Percentiles rank a stretch among this genome's conserved stretches.
These are phyloP conservation scores for Circaetus cinerascens DNA, from an alignment of 2,113 vertebrate species.

Conservation along the genomic window DNA sequence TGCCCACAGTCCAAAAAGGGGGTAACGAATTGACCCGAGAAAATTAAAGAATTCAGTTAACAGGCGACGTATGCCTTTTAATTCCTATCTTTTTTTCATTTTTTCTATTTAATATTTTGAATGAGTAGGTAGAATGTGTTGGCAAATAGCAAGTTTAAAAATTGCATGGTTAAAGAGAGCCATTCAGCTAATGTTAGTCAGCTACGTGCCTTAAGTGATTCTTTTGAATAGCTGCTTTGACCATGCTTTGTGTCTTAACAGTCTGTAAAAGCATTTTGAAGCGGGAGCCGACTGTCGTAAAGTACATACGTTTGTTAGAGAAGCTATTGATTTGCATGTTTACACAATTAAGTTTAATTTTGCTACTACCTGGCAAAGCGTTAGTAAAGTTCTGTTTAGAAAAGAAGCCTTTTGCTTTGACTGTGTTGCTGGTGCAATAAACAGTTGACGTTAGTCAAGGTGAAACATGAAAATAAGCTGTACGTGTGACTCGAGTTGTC, in stretches of 20 bases:
- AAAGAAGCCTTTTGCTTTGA: constrained; percentile 53
- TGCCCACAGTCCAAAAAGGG: constrained; percentile 72
- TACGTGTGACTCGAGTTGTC: constrained; percentile 48
- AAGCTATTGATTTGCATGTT: constrained; percentile 73
- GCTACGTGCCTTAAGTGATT: constrained; percentile 34
- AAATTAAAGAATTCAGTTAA: constrained; percentile 74
- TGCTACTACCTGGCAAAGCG: constrained; percentile 42
- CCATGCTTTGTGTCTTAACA: constrained; percentile 67
- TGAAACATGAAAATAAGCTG: constrained; percentile 52
- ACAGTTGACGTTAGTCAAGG: constrained; percentile 54
- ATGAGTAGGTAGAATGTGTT: constrained; percentile 67
- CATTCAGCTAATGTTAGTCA: constrained; percentile 54
- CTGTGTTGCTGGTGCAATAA: constrained; percentile 47
- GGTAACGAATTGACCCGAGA: constrained; percentile 69
- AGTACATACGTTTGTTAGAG: constrained; percentile 31
- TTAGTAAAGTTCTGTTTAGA: constrained; percentile 26
- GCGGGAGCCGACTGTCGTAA: constrained; percentile 45
- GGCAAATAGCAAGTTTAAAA: constrained; percentile 43
- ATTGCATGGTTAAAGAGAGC: constrained; percentile 70
- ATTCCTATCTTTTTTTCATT: constrained; percentile 63
- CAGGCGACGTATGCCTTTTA: constrained; percentile 70
- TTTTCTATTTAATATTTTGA: constrained; percentile 63
- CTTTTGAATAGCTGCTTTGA: constrained; percentile 62
- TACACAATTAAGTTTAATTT: constrained; percentile 49
- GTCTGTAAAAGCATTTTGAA: constrained; percentile 42